Evolutionary conservation across 2,888 invertebrate species (phyloP).

Genomic region (Tachina fera): DNA sequence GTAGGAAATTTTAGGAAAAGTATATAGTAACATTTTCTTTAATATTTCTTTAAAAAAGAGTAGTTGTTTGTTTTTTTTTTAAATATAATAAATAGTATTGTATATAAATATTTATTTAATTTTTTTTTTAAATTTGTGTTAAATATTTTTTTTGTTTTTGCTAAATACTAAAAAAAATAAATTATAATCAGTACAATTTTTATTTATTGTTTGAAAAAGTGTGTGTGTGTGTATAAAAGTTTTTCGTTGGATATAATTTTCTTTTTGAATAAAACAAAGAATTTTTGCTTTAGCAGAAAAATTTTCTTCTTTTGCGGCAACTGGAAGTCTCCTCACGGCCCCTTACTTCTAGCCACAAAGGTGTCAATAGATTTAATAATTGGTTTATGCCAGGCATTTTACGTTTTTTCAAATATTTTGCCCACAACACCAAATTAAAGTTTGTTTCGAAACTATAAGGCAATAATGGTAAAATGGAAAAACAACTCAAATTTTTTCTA

Average conservation of each 20-base stretch:
- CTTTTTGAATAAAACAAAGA: constrained; percentile 15
- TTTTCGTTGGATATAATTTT: constrained; percentile 47
- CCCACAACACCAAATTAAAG: constrained; percentile 29
- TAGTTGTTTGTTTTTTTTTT: constrained; percentile 42
- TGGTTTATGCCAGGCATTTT: constrained; percentile 66
- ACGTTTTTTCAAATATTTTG: constrained; percentile 61
- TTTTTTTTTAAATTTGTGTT: constrained; percentile 32
- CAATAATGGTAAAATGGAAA: constrained; percentile 74
- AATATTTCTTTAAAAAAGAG: constrained; percentile 28
- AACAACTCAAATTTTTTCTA: constrained; percentile 17
- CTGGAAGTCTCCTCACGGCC: constrained; percentile 83
- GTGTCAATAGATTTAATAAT: constrained; percentile 45
- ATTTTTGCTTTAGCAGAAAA: constrained; percentile 43
- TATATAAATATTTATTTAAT: constrained; percentile 6
- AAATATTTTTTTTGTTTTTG: constrained; percentile 50
- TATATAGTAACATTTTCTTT: constrained; percentile 62
- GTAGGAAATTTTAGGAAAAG: constrained; percentile 63
- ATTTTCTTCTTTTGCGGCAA: constrained; percentile 82
- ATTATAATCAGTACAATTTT: constrained; percentile 70
- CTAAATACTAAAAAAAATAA: constrained; percentile 67
- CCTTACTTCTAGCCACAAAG: constrained; percentile 80
- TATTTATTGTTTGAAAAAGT: constrained; percentile 45
- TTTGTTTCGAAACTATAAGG: constrained; percentile 73
- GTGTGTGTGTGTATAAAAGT: constrained; percentile 31
- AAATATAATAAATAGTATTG: constrained; percentile 55